phyloP scores from a whole-genome alignment of 2,113 vertebrate genomes.

The Elgaria multicarinata region DNA sequence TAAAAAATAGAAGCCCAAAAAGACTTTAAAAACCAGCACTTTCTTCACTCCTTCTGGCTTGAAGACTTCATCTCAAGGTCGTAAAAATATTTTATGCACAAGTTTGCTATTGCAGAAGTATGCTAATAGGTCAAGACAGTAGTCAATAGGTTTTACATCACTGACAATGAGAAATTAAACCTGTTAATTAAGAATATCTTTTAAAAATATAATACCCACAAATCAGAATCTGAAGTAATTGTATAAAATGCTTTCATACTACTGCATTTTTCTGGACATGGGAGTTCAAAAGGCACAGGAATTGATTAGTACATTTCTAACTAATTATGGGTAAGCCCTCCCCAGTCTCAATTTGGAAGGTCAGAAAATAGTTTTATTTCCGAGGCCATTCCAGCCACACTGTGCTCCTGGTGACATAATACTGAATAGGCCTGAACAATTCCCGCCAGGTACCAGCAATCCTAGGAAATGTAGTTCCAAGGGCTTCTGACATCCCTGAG shows the following conservation, averaged over 20 bases:
- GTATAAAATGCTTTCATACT: constrained; percentile 32
- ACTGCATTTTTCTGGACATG: constrained; percentile 54
- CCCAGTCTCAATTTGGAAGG: constrained; percentile 47
- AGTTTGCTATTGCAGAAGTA: constrained; percentile 38
- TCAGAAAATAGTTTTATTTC: background rate
- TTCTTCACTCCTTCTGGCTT: constrained; percentile 14
- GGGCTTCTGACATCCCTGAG: background rate
- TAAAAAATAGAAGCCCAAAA: constrained; percentile 8
- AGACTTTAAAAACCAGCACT: background rate
- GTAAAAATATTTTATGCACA: constrained; percentile 21
- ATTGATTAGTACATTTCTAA: constrained; percentile 47
- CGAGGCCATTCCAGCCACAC: background rate
- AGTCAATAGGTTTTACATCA: constrained; percentile 8
- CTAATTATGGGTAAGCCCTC: background rate
- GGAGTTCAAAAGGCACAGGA: constrained; percentile 70
- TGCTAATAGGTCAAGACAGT: constrained; percentile 21
- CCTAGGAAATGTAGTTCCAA: background rate
- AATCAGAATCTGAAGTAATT: constrained; percentile 45
- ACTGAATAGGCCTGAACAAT: background rate
- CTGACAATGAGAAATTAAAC: constrained; percentile 60
- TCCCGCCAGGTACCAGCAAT: background rate
- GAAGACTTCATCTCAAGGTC: constrained; percentile 33
- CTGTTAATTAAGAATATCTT: constrained; percentile 58
- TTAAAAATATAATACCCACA: constrained; percentile 47
- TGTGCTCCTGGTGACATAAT: background rate